Conservation (phyloP, 2,797 vertebrate genomes). For the Gallinago solitaria region DNA sequence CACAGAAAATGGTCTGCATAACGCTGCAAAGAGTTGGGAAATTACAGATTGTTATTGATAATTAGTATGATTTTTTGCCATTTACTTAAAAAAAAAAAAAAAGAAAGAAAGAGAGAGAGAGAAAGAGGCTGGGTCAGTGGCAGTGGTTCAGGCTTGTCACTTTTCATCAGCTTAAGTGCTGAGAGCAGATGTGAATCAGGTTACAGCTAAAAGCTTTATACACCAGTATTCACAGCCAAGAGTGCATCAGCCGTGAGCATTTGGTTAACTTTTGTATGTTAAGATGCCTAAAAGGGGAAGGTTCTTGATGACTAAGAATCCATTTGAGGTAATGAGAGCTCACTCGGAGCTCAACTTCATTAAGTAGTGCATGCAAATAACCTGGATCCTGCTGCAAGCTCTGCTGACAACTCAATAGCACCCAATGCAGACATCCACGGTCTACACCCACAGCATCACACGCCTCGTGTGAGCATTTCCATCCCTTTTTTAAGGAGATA, state of each 20-base stretch:
- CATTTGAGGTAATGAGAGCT: constrained; percentile 56
- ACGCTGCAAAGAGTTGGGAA: constrained; percentile 22
- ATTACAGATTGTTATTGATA: constrained; percentile 61
- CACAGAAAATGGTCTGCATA: constrained; percentile 13
- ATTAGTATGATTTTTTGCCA: constrained; percentile 57
- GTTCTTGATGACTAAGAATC: constrained; percentile 43
- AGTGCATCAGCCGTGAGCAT: constrained; percentile 30
- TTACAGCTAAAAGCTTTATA: constrained; percentile 72
- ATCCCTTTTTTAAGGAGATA: neutral
- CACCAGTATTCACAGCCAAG: constrained; percentile 60
- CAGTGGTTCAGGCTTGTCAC: constrained; percentile 58
- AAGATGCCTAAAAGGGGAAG: constrained; percentile 47
- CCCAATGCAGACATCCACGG: neutral
- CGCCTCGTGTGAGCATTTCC: neutral
- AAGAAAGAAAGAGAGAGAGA: neutral
- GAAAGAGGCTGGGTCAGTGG: constrained; percentile 44
- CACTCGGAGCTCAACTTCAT: constrained; percentile 9
- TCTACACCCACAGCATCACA: neutral
- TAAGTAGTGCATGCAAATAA: constrained; percentile 32
- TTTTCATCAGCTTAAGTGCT: constrained; percentile 68
- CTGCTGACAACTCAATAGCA: neutral
- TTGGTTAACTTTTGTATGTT: constrained; percentile 61
- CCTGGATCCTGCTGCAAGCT: neutral
- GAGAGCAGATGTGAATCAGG: constrained; percentile 67
- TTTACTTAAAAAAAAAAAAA: constrained; percentile 47